Percentiles rank a stretch among this genome's conserved stretches.
These are phyloP conservation scores for Penelope pileata DNA, from an alignment of 2,113 vertebrate species.

Conservation along the genomic window DNA sequence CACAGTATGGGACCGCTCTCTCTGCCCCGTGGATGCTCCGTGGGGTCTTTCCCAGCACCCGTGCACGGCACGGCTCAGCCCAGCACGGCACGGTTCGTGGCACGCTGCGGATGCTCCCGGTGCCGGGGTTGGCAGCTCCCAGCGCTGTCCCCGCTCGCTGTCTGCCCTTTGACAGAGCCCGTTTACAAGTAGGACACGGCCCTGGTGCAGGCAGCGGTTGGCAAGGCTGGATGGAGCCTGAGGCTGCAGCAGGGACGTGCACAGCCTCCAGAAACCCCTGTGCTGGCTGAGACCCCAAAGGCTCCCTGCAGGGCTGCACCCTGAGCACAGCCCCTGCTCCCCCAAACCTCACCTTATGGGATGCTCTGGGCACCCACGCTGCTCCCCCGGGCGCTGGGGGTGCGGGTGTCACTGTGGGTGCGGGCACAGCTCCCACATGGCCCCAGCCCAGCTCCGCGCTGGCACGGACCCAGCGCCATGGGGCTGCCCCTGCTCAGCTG, in stretches of 20 bases:
- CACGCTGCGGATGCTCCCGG: not conserved
- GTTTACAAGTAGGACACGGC: not conserved
- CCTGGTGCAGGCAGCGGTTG: rapidly evolving
- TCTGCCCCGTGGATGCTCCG: not conserved
- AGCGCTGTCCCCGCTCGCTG: not conserved
- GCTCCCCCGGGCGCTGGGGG: not conserved
- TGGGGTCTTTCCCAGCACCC: not conserved
- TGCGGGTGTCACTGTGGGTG: not conserved
- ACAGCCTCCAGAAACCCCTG: not conserved
- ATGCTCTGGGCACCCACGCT: no score
- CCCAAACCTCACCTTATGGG: not conserved
- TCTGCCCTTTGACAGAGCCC: not conserved
- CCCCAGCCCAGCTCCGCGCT: not conserved
- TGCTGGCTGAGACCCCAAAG: rapidly evolving
- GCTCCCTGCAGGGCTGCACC: not conserved
- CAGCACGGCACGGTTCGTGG: rapidly evolving
- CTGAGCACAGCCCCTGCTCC: not conserved
- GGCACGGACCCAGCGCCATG: not conserved
- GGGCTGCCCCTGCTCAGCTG: slow-evolving; percentile 35
- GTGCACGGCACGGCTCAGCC: no score
- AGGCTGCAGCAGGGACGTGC: rapidly evolving
- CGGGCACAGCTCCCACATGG: not conserved
- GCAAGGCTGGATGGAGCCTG: not conserved
- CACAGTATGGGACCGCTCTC: no score
- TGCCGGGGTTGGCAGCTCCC: not conserved